Evolutionary conservation across 2,797 vertebrate genomes (phyloP).

Genomic region (Kryptopterus vitreolus): DNA sequence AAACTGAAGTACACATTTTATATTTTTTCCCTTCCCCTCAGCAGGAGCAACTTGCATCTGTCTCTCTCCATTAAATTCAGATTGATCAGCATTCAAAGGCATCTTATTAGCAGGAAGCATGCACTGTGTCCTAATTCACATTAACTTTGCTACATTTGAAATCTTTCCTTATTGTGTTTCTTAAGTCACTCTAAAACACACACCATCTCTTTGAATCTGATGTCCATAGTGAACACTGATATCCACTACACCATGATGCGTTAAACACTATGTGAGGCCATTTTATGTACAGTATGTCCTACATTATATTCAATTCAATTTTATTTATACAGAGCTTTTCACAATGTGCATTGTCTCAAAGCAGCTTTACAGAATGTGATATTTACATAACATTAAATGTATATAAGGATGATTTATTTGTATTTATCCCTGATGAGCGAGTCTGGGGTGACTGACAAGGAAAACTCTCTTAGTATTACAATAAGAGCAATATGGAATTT

Average conservation of each 20-base stretch:
- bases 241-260: background rate
- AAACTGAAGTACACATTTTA: conserved; percentile 56
- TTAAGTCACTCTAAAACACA: background rate
- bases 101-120: conserved; percentile 13
- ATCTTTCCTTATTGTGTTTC: background rate
- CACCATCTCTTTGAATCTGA: background rate
- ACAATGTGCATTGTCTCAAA: too few relatives aligned
- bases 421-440: too few relatives aligned
- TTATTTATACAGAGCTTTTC: too few relatives aligned
- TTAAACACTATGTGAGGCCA: background rate
- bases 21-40: conserved; percentile 51
- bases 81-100: conserved; percentile 29
- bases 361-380: too few relatives aligned
- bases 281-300: background rate
- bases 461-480: too few relatives aligned
- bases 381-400: too few relatives aligned
- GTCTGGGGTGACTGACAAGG: too few relatives aligned
- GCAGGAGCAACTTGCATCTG: conserved; percentile 17
- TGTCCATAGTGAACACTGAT: background rate
- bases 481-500: too few relatives aligned
- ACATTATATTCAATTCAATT: background rate
- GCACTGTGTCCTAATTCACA: background rate
- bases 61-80: conserved; percentile 22
- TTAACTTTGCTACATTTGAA: background rate
- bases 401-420: too few relatives aligned